Evolutionary conservation across 2,888 invertebrate species (phyloP).

Genomic region (Campaea margaritaria): DNA sequence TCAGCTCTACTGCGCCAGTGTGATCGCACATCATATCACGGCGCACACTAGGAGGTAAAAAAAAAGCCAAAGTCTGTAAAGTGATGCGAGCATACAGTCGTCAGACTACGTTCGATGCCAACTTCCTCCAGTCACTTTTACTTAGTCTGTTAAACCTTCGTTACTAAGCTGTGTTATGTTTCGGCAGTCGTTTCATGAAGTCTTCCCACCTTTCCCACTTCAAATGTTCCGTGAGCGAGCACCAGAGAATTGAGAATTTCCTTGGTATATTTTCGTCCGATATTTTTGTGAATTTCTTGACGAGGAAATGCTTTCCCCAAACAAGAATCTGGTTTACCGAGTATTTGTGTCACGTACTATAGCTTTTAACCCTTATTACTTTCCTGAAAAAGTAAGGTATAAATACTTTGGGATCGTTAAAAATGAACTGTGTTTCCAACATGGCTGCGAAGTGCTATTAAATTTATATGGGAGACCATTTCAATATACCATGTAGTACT

Average conservation of each 20-base stretch:
- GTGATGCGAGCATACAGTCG: too few relatives aligned
- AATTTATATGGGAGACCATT: conserved; percentile 67
- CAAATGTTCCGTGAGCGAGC: conserved; percentile 3
- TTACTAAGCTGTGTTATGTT: conserved; percentile 4
- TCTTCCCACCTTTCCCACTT: conserved; percentile 15
- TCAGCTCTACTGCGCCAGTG: too few relatives aligned
- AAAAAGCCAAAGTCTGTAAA: too few relatives aligned
- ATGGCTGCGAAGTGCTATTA: conserved; percentile 62
- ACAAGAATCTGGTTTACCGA: conserved; percentile 27
- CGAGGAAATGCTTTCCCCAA: conserved; percentile 10
- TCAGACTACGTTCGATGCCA: not conserved
- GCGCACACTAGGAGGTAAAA: too few relatives aligned
- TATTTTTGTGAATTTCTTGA: conserved; percentile 21
- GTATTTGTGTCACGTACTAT: conserved; percentile 42
- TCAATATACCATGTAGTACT: conserved; percentile 66
- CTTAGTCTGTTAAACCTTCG: not conserved
- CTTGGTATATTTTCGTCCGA: conserved; percentile 13
- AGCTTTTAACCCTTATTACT: conserved; percentile 41
- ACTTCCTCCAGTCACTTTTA: not conserved
- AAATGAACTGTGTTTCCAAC: conserved; percentile 70
- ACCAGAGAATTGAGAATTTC: conserved; percentile 6
- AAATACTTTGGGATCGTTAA: conserved; percentile 66
- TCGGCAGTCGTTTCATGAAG: conserved; percentile 5
- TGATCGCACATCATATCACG: too few relatives aligned
- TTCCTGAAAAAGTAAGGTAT: conserved; percentile 36